These are phyloP conservation scores for Drosophila repleta DNA, from an alignment of 1,140 invertebrate species.

Conservation along the genomic window DNA sequence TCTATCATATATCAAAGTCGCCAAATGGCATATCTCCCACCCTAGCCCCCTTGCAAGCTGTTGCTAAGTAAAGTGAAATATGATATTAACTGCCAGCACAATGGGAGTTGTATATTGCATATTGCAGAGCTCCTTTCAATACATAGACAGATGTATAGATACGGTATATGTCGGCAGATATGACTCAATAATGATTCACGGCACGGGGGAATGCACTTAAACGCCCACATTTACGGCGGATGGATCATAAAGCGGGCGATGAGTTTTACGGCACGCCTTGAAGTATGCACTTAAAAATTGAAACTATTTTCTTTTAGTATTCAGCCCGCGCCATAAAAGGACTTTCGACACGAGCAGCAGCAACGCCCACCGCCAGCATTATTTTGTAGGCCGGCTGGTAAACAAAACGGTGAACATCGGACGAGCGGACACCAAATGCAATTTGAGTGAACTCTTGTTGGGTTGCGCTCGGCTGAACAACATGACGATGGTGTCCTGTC, in stretches of 20 bases:
- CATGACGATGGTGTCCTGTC: constrained; percentile 12
- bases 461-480: constrained; percentile 73
- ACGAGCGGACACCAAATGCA: constrained; percentile 66
- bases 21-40: constrained; percentile 5
- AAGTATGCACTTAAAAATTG: constrained; percentile 37
- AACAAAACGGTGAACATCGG: constrained; percentile 42
- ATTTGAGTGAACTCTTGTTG: constrained; percentile 78
- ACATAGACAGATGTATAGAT: neutral
- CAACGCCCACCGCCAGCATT: constrained; percentile 10
- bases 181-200: constrained; percentile 37
- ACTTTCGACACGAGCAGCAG: neutral
- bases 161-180: neutral
- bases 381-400: constrained; percentile 45
- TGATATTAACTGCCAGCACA: constrained; percentile 33
- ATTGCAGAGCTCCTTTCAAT: constrained; percentile 4
- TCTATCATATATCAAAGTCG: constrained; percentile 49
- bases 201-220: constrained; percentile 23
- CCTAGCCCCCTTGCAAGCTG: constrained; percentile 12
- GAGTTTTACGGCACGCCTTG: constrained; percentile 29
- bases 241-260: constrained; percentile 15
- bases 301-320: constrained; percentile 41
- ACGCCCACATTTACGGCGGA: constrained; percentile 7
- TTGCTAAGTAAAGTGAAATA: constrained; percentile 43
- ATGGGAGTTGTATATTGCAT: constrained; percentile 7
- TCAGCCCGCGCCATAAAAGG: constrained; percentile 16